phyloP scores from a whole-genome alignment of 2,888 invertebrate genomes.

The Synergus gifuensis region DNA sequence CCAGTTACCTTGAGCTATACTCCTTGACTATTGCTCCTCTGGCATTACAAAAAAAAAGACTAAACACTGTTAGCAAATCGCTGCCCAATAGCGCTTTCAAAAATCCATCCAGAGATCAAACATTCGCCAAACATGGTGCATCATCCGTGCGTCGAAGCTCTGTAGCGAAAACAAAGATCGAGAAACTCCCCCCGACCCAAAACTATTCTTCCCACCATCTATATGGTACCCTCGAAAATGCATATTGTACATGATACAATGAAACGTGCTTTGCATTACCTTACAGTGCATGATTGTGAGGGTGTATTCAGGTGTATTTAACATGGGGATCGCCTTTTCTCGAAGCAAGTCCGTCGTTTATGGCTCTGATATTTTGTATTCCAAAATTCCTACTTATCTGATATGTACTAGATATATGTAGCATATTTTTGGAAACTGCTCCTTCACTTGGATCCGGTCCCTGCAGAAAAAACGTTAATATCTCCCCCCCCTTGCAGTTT shows the following conservation, averaged over 20 bases:
- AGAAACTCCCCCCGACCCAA: background rate
- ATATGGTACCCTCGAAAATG: conserved; percentile 1
- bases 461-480: conserved; percentile 38
- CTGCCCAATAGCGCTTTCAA: conserved; percentile 18
- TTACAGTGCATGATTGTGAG: conserved; percentile 14
- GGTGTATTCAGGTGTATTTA: too few relatives aligned
- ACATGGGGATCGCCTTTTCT: background rate
- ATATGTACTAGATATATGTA: background rate
- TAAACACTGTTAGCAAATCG: conserved; percentile 2
- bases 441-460: background rate
- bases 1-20: conserved; percentile 6
- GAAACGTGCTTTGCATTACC: conserved; percentile 25
- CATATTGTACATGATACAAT: conserved; percentile 12
- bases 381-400: conserved; percentile 1
- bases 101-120: conserved; percentile 16
- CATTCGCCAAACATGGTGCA: conserved; percentile 9
- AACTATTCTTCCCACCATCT: background rate
- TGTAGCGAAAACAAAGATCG: conserved; percentile 24
- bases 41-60: conserved; percentile 1
- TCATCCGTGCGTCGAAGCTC: conserved; percentile 25
- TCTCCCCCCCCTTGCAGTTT: background rate
- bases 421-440: conserved; percentile 5
- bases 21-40: background rate
- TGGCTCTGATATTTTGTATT: background rate
- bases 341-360: background rate